These are phyloP conservation scores for Anoplophora glabripennis DNA, from an alignment of 1,140 invertebrate species.

Conservation along the genomic window DNA sequence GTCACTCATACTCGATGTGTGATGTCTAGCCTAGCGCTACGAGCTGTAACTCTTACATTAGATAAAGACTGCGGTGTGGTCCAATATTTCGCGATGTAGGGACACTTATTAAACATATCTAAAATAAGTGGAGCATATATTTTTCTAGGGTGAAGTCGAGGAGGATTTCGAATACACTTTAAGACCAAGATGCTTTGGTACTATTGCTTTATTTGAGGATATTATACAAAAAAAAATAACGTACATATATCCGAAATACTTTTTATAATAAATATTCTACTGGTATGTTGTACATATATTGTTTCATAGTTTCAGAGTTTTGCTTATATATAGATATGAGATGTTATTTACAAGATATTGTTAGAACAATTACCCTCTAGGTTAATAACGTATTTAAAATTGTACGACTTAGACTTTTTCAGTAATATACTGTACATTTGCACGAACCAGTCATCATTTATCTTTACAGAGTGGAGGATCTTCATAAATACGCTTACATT, in stretches of 20 bases:
- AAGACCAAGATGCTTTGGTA: conserved; percentile 44
- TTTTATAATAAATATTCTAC: conserved; percentile 26
- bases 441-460: conserved; percentile 19
- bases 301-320: conserved; percentile 21
- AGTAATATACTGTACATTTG: conserved; percentile 1
- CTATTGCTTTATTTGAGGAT: conserved; percentile 44
- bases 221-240: conserved; percentile 10
- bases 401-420: neutral
- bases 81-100: conserved; percentile 28
- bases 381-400: neutral
- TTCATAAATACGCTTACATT: conserved; percentile 28
- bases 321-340: neutral
- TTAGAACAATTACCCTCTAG: neutral
- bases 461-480: conserved; percentile 24
- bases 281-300: conserved; percentile 24
- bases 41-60: conserved; percentile 30
- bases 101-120: conserved; percentile 35
- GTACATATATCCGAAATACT: conserved; percentile 8
- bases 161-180: conserved; percentile 8
- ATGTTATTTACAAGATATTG: neutral
- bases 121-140: conserved; percentile 35
- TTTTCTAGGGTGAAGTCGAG: conserved; percentile 33
- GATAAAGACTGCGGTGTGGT: conserved; percentile 36
- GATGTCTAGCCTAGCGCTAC: conserved; percentile 2
- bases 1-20: neutral